These are phyloP conservation scores for Drosophila antonietae DNA, from an alignment of 2,888 invertebrate species.

Conservation along the genomic window DNA sequence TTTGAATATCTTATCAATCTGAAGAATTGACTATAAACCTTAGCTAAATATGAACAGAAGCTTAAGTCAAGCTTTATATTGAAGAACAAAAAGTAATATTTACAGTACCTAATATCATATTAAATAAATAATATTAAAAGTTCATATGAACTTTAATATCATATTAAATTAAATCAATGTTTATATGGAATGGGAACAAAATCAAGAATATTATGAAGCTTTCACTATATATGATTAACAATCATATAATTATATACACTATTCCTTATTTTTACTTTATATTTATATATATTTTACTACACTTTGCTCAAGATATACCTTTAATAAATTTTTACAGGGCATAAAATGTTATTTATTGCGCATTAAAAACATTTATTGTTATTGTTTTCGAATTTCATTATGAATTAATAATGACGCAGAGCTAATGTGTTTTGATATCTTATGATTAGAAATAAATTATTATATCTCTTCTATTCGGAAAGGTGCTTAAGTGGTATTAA, in stretches of 20 bases:
- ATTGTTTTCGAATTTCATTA: not conserved
- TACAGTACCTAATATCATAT: no score
- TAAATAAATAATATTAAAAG: no score
- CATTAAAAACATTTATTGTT: not conserved
- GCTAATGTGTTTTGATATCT: not conserved
- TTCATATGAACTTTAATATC: not conserved
- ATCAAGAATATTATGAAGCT: no score
- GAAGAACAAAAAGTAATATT: no score
- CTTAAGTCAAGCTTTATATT: no score
- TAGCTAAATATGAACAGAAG: no score
- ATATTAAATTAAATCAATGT: not conserved
- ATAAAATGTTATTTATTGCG: not conserved
- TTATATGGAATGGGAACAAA: not conserved
- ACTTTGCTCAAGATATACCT: not conserved
- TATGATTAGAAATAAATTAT: conserved; percentile 16
- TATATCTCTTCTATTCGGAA: not conserved
- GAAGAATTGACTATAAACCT: no score
- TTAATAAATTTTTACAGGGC: not conserved
- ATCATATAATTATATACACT: no score
- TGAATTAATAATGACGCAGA: not conserved
- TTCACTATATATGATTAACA: no score
- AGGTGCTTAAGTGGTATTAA: not conserved
- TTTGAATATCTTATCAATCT: no score
- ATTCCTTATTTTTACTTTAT: no score
- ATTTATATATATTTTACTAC: not conserved